Base-by-base conservation (phyloP, 2,113 vertebrate species). In the Anarhynchus alexandrinus region DNA sequence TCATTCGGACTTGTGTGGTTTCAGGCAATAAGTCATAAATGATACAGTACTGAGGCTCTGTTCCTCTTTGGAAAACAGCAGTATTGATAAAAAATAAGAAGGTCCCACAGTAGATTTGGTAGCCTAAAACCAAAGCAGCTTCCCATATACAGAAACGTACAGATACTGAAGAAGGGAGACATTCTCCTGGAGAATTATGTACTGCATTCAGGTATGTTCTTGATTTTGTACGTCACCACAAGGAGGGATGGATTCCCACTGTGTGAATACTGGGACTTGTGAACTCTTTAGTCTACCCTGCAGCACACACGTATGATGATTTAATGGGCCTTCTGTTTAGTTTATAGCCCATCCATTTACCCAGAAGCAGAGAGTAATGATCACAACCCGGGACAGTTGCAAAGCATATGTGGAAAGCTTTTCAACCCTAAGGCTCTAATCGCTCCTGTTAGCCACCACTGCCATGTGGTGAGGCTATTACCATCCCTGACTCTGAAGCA, bases 341-440 rank as follows among this genome's bases (percentile, higher is more conserved):
- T 94, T 96, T 95, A 93, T 55, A 89, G 78, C 70, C 70, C 54
- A 89, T 82, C 49, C 65, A 40, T 42, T 84, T 27, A 55, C 25
- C 43, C 73, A 94, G 91, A 79, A 94, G 82, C 81, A 72, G 36
- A 62, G 66, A 83, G 45, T 62, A 91, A 79, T 70, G 74, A 93
- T 79, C 69, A 64, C 81, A 89, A 30, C 49, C 34, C 0, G 0
- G 23, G 52, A 79, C 69, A 87, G 54, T 94, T 87, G 95, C 49
- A 91, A 67, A 97, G 70, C 95, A 93, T 61, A 91, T 94, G 91
- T 62, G 49, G 73, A 89, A 87, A 55, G 47, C 66, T 93, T 94
- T 94, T 87, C 65, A 87, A 69, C 83, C 83, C 96, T 78, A 36
- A 73, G 85, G 85, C 71, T 92, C 79, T 90, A 45, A 91, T 74